phyloP scores from a whole-genome alignment of 2,797 vertebrate genomes.

The Diplodus puntazzo region DNA sequence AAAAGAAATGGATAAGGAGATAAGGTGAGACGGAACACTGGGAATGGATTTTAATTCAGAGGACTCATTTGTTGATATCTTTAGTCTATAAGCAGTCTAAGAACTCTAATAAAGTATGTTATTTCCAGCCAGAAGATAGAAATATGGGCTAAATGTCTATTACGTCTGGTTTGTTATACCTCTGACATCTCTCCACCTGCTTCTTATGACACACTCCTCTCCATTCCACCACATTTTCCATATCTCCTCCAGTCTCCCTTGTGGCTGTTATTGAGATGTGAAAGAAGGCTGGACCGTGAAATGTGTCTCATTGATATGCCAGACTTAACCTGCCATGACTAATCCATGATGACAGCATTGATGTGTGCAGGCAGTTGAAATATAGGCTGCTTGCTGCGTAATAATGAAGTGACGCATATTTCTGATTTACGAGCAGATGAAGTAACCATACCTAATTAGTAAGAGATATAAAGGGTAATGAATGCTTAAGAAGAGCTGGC shows the following conservation, averaged over 20 bases:
- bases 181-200: conserved; percentile 33
- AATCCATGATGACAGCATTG: conserved; percentile 77
- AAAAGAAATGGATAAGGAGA: conserved; percentile 1
- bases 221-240: conserved; percentile 35
- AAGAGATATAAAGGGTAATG: conserved; percentile 70
- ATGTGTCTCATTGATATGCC: conserved; percentile 75
- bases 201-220: conserved; percentile 42
- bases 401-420: conserved; percentile 73
- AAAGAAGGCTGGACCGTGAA: conserved; percentile 65
- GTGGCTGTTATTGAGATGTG: conserved; percentile 67
- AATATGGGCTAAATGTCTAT: background rate
- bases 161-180: conserved; percentile 45
- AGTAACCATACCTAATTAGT: conserved; percentile 69
- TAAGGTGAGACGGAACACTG: background rate
- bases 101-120: background rate
- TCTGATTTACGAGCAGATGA: conserved; percentile 67
- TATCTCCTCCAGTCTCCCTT: conserved; percentile 45
- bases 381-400: conserved; percentile 63
- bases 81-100: conserved; percentile 1
- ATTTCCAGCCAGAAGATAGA: conserved; percentile 29
- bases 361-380: conserved; percentile 69
- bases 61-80: conserved; percentile 16
- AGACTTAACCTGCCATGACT: conserved; percentile 77
- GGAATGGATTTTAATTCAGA: conserved; percentile 3
- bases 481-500: conserved; percentile 54